Conservation (phyloP, 2,797 vertebrate species). For the Schizopygopsis malacanthus region DNA sequence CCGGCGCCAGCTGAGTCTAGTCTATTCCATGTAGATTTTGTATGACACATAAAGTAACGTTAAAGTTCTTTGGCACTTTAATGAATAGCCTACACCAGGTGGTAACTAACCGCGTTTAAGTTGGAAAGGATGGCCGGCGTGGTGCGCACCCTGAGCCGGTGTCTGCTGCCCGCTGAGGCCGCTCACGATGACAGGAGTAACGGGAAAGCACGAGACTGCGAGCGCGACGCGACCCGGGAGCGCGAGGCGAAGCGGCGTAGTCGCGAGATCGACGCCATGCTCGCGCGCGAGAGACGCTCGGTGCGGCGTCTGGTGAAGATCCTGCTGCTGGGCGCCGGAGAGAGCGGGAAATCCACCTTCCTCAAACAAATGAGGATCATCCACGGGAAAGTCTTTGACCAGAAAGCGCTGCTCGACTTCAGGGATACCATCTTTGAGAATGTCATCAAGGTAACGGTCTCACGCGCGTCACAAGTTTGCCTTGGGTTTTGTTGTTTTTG, state of each 20-base stretch:
- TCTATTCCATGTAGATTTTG: constrained; percentile 9
- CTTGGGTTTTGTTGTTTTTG: background rate
- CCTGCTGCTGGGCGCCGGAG: constrained; percentile 91
- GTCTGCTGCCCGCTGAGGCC: constrained; percentile 91
- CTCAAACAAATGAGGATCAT: constrained; percentile 98
- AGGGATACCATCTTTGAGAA: constrained; percentile 96
- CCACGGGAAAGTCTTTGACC: constrained; percentile 92
- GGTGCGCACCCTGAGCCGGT: constrained; percentile 93
- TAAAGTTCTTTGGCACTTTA: constrained; percentile 22
- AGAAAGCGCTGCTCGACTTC: constrained; percentile 94
- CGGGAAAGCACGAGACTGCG: constrained; percentile 80
- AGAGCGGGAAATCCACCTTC: constrained; percentile 96
- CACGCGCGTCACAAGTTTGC: background rate
- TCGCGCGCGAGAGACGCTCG: constrained; percentile 91
- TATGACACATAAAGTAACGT: background rate
- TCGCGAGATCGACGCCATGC: constrained; percentile 92
- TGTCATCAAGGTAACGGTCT: constrained; percentile 87
- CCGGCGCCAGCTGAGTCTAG: background rate
- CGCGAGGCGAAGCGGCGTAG: constrained; percentile 90
- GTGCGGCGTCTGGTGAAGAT: constrained; percentile 92
- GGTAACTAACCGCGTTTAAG: constrained; percentile 19
- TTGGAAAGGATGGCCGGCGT: constrained; percentile 86
- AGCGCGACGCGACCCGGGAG: constrained; percentile 80
- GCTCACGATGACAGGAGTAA: constrained; percentile 74
- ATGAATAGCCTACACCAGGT: constrained; percentile 37